Conservation (phyloP, 2,888 invertebrate genomes). For the Coecobrya sp. region DNA sequence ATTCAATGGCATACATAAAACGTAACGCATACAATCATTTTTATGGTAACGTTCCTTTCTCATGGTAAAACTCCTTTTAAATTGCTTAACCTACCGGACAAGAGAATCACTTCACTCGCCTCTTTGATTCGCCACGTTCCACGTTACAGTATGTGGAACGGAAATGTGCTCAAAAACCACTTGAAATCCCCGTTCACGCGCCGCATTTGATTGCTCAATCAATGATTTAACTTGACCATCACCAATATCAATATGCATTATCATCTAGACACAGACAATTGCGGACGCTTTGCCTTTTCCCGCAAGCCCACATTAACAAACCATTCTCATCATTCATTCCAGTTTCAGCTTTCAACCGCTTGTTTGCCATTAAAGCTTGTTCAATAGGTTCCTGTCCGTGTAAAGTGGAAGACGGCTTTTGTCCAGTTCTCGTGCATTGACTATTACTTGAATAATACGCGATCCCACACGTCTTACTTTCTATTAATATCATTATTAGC, state of each 20-base stretch:
- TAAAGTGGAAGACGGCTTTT: neutral
- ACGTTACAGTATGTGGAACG: neutral
- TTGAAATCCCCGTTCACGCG: neutral
- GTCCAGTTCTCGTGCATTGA: neutral
- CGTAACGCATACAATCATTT: neutral
- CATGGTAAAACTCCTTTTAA: neutral
- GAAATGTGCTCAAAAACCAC: neutral
- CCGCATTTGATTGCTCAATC: neutral
- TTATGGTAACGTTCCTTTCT: neutral
- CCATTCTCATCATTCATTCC: too few relatives aligned
- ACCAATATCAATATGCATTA: neutral
- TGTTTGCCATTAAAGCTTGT: neutral
- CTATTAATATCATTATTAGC: conserved; percentile 24
- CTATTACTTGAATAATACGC: neutral
- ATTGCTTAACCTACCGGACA: neutral
- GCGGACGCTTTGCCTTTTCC: neutral
- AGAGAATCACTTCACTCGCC: too few relatives aligned
- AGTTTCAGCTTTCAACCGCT: neutral
- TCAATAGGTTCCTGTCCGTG: neutral
- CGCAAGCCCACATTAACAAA: too few relatives aligned
- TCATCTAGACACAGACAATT: neutral
- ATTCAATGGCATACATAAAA: neutral
- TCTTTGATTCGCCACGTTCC: too few relatives aligned
- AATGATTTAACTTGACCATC: neutral
- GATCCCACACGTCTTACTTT: neutral